These are phyloP conservation scores for Platycheirus rosarum DNA, from an alignment of 2,888 invertebrate species.

Conservation along the genomic window DNA sequence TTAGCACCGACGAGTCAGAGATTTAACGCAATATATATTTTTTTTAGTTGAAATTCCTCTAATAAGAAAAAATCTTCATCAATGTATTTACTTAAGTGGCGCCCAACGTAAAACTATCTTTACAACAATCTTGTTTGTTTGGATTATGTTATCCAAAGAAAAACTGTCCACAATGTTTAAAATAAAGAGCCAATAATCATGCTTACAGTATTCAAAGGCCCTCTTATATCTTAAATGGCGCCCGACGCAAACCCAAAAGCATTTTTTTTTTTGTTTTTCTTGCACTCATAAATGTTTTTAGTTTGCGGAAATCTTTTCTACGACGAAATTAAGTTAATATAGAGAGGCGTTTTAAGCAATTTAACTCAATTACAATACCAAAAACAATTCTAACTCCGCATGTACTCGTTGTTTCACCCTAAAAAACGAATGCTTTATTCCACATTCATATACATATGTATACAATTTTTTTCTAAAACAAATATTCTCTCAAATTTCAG, in stretches of 20 bases:
- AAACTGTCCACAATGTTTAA: no score
- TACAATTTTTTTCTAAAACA: neutral
- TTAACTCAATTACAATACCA: neutral
- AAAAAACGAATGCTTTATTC: conserved; percentile 4
- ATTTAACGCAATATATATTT: no score
- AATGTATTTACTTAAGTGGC: conserved; percentile 1
- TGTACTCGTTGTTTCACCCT: conserved; percentile 13
- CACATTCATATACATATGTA: no score
- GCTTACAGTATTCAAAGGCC: no score
- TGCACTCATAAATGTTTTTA: no score
- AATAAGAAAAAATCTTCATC: no score
- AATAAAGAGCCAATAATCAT: no score
- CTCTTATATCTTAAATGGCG: neutral
- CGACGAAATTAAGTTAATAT: neutral
- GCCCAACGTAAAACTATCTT: neutral
- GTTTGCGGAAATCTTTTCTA: no score
- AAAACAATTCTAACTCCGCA: conserved; percentile 12
- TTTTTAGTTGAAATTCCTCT: neutral
- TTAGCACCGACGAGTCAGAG: no score
- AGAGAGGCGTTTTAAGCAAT: neutral
- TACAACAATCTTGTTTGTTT: no score
- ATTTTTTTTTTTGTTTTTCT: no score
- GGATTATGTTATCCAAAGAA: no score
- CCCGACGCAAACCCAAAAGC: neutral
- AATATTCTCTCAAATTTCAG: conserved; percentile 79